Evolutionary conservation across 2,888 invertebrate species (phyloP).

Genomic region (Cacoxenus indagator): DNA sequence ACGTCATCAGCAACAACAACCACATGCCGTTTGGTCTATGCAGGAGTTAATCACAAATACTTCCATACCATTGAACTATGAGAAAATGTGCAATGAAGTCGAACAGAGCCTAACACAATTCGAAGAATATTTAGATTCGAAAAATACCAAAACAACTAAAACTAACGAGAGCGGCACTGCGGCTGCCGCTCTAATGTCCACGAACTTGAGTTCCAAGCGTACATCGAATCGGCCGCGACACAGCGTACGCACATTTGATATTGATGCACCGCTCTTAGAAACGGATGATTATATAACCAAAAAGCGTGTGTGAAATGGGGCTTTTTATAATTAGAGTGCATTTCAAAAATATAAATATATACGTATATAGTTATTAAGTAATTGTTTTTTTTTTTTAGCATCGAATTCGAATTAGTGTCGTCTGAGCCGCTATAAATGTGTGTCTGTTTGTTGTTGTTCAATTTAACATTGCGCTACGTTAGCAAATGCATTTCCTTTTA

Average conservation of each 20-base stretch:
- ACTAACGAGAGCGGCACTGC: background rate
- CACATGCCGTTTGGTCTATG: conserved; percentile 68
- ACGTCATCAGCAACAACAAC: conserved; percentile 20
- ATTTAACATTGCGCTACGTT: no score
- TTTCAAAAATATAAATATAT: background rate
- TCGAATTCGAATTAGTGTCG: no score
- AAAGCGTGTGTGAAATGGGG: conserved; percentile 11
- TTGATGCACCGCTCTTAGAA: conserved; percentile 72
- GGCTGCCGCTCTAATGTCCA: conserved; percentile 1
- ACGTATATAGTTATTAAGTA: background rate
- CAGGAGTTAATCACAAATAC: conserved; percentile 69
- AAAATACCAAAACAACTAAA: conserved; percentile 29
- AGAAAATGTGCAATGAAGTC: conserved; percentile 69
- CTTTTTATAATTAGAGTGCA: no score
- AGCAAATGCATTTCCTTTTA: background rate
- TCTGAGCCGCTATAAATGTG: no score
- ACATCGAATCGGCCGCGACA: background rate
- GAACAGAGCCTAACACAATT: conserved; percentile 67
- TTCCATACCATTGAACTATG: conserved; percentile 68
- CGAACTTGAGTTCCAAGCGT: background rate
- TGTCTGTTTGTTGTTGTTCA: no score
- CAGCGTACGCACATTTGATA: conserved; percentile 71
- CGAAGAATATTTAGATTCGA: conserved; percentile 64
- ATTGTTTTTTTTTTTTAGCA: background rate
- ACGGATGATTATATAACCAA: background rate